Percentiles rank a stretch among this genome's conserved stretches.
phyloP scores from a whole-genome alignment of 1,140 invertebrate genomes.

The Drosophila repleta region DNA sequence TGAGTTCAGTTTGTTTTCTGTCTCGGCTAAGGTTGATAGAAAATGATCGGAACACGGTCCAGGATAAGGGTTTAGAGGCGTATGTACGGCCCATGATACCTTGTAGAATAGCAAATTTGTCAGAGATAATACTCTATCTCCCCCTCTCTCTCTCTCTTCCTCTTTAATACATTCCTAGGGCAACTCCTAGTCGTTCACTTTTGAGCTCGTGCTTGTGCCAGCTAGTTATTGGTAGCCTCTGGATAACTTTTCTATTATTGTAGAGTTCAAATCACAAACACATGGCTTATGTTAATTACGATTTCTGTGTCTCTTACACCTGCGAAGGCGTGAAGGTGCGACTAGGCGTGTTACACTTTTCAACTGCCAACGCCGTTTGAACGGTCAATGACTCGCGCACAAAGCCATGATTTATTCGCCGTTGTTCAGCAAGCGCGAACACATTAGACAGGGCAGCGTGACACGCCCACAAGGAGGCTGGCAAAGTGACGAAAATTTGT shows the following conservation, averaged over 20 bases:
- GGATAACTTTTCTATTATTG: neutral
- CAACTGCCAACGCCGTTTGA: conserved; percentile 46
- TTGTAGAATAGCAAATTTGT: too few species aligned
- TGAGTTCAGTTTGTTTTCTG: neutral
- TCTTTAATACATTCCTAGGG: too few species aligned
- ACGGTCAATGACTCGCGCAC: conserved; percentile 50
- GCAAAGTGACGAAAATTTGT: neutral
- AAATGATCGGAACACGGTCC: too few species aligned
- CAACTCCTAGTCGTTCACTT: too few species aligned
- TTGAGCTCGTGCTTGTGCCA: too few species aligned
- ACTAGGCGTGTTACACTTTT: conserved; percentile 49
- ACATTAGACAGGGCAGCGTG: neutral
- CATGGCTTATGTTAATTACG: conserved; percentile 40
- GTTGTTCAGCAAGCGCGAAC: too few species aligned
- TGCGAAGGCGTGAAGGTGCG: conserved; percentile 6
- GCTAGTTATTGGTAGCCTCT: neutral
- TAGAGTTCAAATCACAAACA: neutral
- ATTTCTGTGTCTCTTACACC: conserved; percentile 7
- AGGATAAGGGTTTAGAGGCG: too few species aligned
- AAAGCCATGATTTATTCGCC: conserved; percentile 17
- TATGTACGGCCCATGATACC: too few species aligned
- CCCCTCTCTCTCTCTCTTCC: too few species aligned
- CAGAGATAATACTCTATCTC: too few species aligned
- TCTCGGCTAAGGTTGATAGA: too few species aligned
- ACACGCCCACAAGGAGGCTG: neutral